Base-by-base conservation (phyloP, 2,888 invertebrate species). In the Drosophila merina region DNA sequence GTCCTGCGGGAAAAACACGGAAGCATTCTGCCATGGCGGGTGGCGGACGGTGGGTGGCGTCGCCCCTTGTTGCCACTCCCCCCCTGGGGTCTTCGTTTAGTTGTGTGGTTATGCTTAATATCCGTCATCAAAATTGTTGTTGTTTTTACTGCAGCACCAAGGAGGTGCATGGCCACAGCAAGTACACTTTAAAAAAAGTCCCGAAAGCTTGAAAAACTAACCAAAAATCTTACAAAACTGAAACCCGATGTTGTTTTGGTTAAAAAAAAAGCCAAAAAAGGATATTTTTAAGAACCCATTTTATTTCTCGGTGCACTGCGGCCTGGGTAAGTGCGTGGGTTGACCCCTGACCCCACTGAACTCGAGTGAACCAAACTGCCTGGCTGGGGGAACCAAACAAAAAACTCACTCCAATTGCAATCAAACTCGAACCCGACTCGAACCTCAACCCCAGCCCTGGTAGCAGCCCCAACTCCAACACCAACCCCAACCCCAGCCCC, bases 111-210 rank as follows among this genome's bases (percentile, higher is more conserved):
- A 82, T 87, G 81, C 74, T 86, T 82, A 82, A 82, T 82, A 82
- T 82, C 85, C 78, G 81, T 82, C 87, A 82, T 82, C 84, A 87
- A 82, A 82, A 84, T 74, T 71, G 85, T 77, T 87, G 81, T 71
- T 81, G 77, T 72, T 63, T 72, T 71, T 52, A 12, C 36, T 40
- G 30, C 36, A 38, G 25, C 36, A 28, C 25, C 26, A 20, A 12
- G 10, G 33, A 33, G 14, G 10, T 20, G 20, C n/a, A 30, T n/a
- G 14, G n/a, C 12, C 14, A 25, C 10, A 31, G 44, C 42, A 14
- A 42, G 4, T 14, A n/a, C 50, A 63, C 62, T 45, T 25, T 0
- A 14, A 44, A 44, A 44, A 44, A 44, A 20, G 14, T 20, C 20
- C 1, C 20, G 1, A 2, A 20, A 20, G 20, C 20, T 20, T 20